Base-by-base conservation (phyloP, 2,888 invertebrate species). In the Heliconius charithonia region DNA sequence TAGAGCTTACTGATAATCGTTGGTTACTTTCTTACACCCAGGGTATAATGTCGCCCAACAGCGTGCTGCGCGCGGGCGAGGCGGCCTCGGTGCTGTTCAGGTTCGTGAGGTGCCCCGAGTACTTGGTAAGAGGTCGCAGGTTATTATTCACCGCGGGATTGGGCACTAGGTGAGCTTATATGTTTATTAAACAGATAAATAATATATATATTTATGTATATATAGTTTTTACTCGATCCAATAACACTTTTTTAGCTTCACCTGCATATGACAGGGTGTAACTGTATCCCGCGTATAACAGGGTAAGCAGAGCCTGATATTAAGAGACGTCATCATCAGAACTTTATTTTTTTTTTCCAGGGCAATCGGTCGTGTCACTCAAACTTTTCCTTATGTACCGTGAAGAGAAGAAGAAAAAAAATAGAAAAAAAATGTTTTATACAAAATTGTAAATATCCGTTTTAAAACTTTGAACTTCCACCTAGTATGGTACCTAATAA, bases 101-200 rank as follows among this genome's bases (percentile, higher is more conserved):
- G 79, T 99, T 99, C 91, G 96, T 97, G 79, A 96, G 97, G 70
- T 97, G 98, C 88, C 99, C 99, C 0, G 99, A 99, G 90, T 98
- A 97, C 91, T 96, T 99, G 19, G 89, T 90, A 7, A 62, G 85
- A 0, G 92, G 91, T 0, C 73, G 94, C 0, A 74, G 92, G 1
- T 84, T 93, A 59, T 87, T 93, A 9, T 89, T 93, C 86, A 91
- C 93, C 92, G 97, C 83, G 77, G 95, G 83, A 97, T 98, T 77
- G 95, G 98, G 95, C 93, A 98, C 93, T 80, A 89, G 93, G 93
- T 92, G 13, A 59, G 59, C 6, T 19, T 51, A 51, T 51, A 19
- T 51, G 51, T 51, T 51, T 51, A 19, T 51, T 51, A 6, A 19
- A 19, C 19, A 51, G 51, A 51, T 51, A 19, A 51, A 51, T 19